These are phyloP conservation scores for Euphonia xanthogaster DNA, from an alignment of 2,797 vertebrate species.

Conservation along the genomic window DNA sequence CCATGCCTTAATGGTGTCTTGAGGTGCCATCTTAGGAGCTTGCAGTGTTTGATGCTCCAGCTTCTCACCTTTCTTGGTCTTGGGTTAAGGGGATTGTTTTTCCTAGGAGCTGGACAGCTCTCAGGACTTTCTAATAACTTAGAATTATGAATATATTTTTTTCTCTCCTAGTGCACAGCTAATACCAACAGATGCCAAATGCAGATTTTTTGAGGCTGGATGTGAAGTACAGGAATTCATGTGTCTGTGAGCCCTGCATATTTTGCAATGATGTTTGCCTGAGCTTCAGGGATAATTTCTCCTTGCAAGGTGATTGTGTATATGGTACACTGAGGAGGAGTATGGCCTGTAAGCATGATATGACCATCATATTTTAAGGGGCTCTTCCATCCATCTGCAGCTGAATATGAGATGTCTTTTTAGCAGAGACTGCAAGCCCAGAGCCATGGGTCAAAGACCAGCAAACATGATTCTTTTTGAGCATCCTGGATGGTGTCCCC, in stretches of 20 bases:
- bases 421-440: background rate
- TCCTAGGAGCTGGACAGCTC: background rate
- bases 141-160: background rate
- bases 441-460: background rate
- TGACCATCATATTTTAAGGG: background rate
- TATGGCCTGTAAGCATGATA: background rate
- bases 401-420: rapidly evolving
- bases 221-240: background rate
- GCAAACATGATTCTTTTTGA: background rate
- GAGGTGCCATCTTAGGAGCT: background rate
- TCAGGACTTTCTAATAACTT: background rate
- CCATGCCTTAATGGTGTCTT: background rate
- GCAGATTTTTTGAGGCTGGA: rapidly evolving
- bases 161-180: background rate
- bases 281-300: background rate
- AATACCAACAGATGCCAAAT: background rate
- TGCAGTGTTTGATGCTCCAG: background rate
- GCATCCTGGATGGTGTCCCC: background rate
- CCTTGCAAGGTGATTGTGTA: background rate
- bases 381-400: background rate
- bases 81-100: background rate
- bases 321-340: background rate
- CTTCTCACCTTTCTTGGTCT: background rate
- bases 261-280: background rate
- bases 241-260: background rate